These are phyloP conservation scores for Aegotheles bennettii DNA, from an alignment of 2,113 vertebrate species.

Conservation along the genomic window DNA sequence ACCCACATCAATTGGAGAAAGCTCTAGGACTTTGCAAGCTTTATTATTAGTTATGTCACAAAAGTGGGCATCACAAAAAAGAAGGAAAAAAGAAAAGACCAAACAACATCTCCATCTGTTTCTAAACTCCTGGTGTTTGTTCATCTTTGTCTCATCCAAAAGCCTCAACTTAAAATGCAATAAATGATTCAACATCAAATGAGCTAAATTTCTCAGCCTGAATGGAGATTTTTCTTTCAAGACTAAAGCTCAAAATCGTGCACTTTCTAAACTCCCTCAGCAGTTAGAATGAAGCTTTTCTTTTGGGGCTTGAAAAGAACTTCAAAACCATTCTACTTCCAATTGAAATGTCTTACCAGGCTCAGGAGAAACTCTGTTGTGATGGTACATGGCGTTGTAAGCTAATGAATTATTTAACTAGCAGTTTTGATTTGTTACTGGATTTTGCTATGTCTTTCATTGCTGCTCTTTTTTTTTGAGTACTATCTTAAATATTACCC, in stretches of 20 bases:
- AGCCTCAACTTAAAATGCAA: background rate
- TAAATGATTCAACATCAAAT: conserved; percentile 1
- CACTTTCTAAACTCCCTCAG: background rate
- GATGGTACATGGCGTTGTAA: background rate
- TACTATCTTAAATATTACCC: background rate
- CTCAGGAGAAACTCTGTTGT: background rate
- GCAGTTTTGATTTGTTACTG: background rate
- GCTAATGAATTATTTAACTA: background rate
- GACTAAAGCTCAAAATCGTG: background rate
- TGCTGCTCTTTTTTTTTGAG: background rate
- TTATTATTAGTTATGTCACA: background rate
- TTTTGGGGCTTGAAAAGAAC: conserved; percentile 34
- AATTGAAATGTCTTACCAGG: background rate
- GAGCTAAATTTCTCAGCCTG: background rate
- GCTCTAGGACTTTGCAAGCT: background rate
- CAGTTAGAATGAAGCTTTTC: conserved; percentile 28
- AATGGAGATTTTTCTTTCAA: conserved; percentile 14
- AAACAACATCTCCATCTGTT: background rate
- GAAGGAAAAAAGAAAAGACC: background rate
- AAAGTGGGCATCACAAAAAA: background rate
- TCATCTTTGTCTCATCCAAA: background rate
- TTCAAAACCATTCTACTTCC: conserved; percentile 21
- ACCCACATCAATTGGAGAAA: background rate
- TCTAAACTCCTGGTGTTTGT: background rate
- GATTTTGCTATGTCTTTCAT: background rate